Conservation (phyloP, 2,888 invertebrate species). For the Pemphredon lugubris region DNA sequence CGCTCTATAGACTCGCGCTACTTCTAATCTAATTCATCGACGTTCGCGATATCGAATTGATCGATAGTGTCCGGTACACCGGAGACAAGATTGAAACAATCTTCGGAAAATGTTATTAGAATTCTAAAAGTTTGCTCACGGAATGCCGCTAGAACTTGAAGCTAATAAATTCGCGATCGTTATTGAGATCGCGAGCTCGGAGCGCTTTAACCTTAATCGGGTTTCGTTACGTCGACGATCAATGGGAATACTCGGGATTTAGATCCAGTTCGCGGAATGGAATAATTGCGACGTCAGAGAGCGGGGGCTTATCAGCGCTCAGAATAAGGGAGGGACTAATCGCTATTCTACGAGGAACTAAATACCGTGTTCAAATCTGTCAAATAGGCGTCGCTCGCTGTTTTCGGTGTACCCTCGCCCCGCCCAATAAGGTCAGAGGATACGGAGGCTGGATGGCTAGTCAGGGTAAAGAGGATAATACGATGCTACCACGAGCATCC, state of each 20-base stretch:
- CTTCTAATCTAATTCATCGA: no score
- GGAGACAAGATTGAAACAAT: neutral
- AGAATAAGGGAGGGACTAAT: constrained; percentile 48
- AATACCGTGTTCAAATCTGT: constrained; percentile 66
- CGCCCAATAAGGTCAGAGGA: constrained; percentile 69
- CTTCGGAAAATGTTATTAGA: no score
- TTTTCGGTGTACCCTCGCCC: constrained; percentile 68
- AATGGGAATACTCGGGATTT: neutral
- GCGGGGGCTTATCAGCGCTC: constrained; percentile 53
- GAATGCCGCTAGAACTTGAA: no score
- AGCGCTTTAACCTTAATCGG: no score
- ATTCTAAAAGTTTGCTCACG: no score
- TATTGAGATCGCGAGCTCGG: no score
- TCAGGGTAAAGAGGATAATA: constrained; percentile 38
- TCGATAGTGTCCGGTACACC: neutral
- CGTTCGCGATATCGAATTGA: neutral
- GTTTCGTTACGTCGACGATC: no score
- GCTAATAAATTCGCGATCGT: no score
- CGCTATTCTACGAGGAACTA: constrained; percentile 61
- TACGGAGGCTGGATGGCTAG: constrained; percentile 49
- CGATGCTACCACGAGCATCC: constrained; percentile 60
- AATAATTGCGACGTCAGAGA: constrained; percentile 23
- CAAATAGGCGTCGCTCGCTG: constrained; percentile 58
- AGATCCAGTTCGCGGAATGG: neutral
- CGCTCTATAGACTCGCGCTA: constrained; percentile 35